Base-by-base conservation (phyloP, 2,113 vertebrate genomes). In the Sceloporus tristichus region DNA sequence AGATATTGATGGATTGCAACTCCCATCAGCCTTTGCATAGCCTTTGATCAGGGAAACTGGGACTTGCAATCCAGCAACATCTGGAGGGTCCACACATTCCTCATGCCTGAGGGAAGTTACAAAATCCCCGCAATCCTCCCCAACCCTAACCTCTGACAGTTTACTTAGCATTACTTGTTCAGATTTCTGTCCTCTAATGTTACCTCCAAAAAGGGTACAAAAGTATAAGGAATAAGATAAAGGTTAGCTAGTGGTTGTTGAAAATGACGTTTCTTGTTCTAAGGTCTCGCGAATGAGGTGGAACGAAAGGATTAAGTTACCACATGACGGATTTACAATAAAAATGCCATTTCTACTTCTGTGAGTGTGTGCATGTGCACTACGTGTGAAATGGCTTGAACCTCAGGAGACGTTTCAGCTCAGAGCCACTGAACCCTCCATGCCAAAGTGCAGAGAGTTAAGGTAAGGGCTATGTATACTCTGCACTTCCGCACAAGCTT, bases 401-500 rank as follows among this genome's bases (percentile, higher is more conserved):
- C 34, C 34, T 2, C 59, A 5, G 0, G 14, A 48, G 68, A 65
- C 48, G 59, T 19, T n/a, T 84, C 1, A 9, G 84, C 75, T 82
- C 34, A 75, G 0, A 73, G 40, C 71, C 1, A 5, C 21, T 42
- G 29, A 89, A 48, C 27, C 34, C 83, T 13, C 62, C 54, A 78
- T 79, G 80, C 40, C 13, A 86, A 56, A 10, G 8, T 1, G 7
- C 3, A 76, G 54, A 85, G 76, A 88, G 1, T 16, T 66, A 38
- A 62, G 54, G 38, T 48, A 4, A 80, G 79, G n/a, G 25, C n/a
- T 80, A 59, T 25, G 18, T 84, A 80, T 87, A 74, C 16, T 82
- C 18, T 82, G 78, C 13, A 38, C 73, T 62, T 87, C 25, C 85
- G 65, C 16, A 25, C 76, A 92, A 73, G 83, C 88, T 2, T 34